Evolutionary conservation across 2,888 invertebrate species (phyloP).

Genomic region (Serripes groenlandicus): DNA sequence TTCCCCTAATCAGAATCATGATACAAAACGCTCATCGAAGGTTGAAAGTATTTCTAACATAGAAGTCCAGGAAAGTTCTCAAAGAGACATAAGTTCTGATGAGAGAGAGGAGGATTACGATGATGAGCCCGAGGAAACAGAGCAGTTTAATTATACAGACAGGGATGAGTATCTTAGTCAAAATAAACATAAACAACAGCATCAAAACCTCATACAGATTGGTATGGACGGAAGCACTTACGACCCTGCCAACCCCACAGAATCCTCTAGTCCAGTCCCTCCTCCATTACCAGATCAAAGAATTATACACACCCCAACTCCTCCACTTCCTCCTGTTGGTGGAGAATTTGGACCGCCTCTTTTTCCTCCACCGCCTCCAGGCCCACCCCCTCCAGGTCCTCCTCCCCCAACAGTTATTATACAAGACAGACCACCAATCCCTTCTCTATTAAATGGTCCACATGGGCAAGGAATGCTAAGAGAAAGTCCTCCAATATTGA

Average conservation of each 20-base stretch:
- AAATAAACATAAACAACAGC: constrained; percentile 57
- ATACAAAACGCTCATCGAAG: background rate
- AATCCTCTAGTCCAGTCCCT: constrained; percentile 44
- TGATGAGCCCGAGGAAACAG: constrained; percentile 65
- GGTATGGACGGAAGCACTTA: constrained; percentile 58
- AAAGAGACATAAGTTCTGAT: constrained; percentile 14
- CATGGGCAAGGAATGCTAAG: constrained; percentile 61
- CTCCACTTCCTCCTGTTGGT: constrained; percentile 49
- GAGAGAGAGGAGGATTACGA: constrained; percentile 57
- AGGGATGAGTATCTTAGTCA: constrained; percentile 60
- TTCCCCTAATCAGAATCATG: background rate
- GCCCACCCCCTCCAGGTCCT: constrained; percentile 21
- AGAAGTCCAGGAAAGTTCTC: constrained; percentile 17
- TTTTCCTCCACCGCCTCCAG: constrained; percentile 30
- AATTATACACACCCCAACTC: constrained; percentile 48
- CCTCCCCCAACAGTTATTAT: constrained; percentile 29
- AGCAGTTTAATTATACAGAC: constrained; percentile 67
- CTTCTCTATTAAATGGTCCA: constrained; percentile 48
- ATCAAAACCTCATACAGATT: constrained; percentile 54
- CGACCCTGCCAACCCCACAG: constrained; percentile 71
- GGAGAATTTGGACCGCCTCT: constrained; percentile 45
- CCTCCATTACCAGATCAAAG: constrained; percentile 47
- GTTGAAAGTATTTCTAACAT: background rate
- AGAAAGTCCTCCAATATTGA: constrained; percentile 44
- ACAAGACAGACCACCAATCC: constrained; percentile 50